Evolutionary conservation across 1,140 invertebrate species (phyloP).

Genomic region (Lasioglossum baleicum): DNA sequence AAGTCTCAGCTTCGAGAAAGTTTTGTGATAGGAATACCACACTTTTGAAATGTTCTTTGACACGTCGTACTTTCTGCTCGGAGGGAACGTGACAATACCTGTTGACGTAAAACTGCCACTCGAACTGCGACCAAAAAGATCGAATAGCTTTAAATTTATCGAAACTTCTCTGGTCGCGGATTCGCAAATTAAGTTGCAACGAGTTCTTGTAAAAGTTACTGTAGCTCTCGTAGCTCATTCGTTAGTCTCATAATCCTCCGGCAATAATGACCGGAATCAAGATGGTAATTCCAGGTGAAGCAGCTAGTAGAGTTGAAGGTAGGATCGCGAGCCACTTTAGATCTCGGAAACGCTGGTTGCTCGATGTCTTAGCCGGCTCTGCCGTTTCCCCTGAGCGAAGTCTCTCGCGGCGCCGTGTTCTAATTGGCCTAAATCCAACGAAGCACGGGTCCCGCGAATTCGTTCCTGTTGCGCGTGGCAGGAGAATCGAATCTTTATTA

Average conservation of each 20-base stretch:
- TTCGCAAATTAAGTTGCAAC: no score
- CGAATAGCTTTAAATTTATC: background rate
- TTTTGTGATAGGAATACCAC: background rate
- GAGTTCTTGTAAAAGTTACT: no score
- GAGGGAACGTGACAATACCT: background rate
- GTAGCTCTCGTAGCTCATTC: no score
- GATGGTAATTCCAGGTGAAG: no score
- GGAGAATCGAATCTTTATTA: background rate
- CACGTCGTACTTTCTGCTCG: background rate
- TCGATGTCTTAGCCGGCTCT: background rate
- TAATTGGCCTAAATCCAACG: slow-evolving; percentile 4
- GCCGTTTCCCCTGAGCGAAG: background rate
- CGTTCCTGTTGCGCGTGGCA: background rate
- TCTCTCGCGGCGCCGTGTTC: no score
- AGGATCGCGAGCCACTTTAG: no score
- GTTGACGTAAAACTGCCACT: background rate
- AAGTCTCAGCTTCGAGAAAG: background rate
- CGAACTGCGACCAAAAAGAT: background rate
- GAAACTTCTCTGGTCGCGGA: background rate
- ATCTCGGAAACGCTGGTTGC: background rate
- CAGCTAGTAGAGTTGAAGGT: no score
- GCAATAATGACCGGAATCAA: no score
- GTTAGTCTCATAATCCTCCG: no score
- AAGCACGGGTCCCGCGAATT: background rate
- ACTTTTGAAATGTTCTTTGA: background rate